Evolutionary conservation across 2,797 vertebrate species (phyloP).

Genomic region (Dendrocincla fuliginosa): DNA sequence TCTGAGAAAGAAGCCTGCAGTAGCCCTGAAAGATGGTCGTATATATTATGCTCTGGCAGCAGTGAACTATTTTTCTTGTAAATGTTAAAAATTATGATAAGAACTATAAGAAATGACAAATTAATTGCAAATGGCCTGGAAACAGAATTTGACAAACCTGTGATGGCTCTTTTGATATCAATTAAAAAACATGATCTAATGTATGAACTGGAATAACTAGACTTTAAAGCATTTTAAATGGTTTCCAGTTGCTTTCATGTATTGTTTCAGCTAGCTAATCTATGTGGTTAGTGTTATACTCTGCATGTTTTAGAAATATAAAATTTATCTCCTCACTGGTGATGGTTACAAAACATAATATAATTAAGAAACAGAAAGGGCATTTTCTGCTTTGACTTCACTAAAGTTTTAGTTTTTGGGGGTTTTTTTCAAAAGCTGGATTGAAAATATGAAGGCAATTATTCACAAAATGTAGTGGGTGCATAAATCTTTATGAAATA

Average conservation of each 20-base stretch:
- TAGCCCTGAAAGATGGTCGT: background rate
- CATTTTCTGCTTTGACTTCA: slow-evolving; percentile 31
- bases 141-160: background rate
- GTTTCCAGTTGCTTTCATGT: slow-evolving; percentile 19
- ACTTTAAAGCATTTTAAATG: background rate
- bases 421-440: background rate
- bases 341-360: background rate
- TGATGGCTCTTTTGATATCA: background rate
- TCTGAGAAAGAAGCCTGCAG: background rate
- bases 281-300: background rate
- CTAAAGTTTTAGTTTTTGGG: background rate
- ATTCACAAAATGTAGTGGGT: background rate
- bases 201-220: slow-evolving; percentile 18
- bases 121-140: background rate
- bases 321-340: background rate
- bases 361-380: background rate
- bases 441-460: background rate
- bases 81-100: background rate
- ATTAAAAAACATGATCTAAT: background rate
- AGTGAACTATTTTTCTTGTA: background rate
- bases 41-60: background rate
- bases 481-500: background rate
- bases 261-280: background rate
- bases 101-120: background rate
- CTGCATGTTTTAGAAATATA: background rate